Conservation (phyloP, 2,888 invertebrate genomes). For the Andrena hattorfiana region DNA sequence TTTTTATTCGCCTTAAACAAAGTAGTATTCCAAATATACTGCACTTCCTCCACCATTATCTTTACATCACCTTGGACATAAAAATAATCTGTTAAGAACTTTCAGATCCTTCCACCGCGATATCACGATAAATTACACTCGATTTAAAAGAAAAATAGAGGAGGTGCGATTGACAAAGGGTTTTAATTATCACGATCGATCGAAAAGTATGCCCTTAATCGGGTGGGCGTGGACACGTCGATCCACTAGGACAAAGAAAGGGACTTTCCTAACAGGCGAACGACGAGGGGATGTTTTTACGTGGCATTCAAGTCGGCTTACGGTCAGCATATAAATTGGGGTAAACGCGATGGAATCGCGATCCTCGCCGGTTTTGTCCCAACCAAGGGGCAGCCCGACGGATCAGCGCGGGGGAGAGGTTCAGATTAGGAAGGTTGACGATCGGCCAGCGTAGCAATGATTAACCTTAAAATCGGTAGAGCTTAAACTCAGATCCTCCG, state of each 20-base stretch:
- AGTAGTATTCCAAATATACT: too few relatives aligned
- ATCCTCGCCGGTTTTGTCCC: slow-evolving; percentile 46
- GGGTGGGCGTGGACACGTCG: slow-evolving; percentile 74
- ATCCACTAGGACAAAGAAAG: slow-evolving; percentile 69
- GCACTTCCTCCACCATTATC: too few relatives aligned
- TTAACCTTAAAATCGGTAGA: slow-evolving; percentile 74
- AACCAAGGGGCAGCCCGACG: slow-evolving; percentile 1
- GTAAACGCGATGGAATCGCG: slow-evolving; percentile 69
- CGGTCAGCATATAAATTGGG: slow-evolving; percentile 64
- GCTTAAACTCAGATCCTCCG: slow-evolving; percentile 54
- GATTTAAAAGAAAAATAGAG: neutral
- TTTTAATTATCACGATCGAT: slow-evolving; percentile 82
- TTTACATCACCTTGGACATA: neutral
- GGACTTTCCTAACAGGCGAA: slow-evolving; percentile 49
- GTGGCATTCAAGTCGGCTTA: slow-evolving; percentile 55
- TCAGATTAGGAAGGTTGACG: slow-evolving; percentile 1
- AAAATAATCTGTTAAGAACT: neutral
- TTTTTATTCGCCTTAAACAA: too few relatives aligned
- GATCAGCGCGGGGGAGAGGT: slow-evolving; percentile 29
- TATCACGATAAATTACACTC: slow-evolving; percentile 1
- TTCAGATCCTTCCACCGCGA: neutral
- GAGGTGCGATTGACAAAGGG: slow-evolving; percentile 60
- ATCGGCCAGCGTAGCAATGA: slow-evolving; percentile 70
- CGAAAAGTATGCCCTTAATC: slow-evolving; percentile 76
- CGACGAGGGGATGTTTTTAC: slow-evolving; percentile 53